A percentile compares a stretch with the other conserved stretches of the same genome.
Evolutionary conservation across 2,888 invertebrate genomes (phyloP).

Genomic region (Andrena dorsata): DNA sequence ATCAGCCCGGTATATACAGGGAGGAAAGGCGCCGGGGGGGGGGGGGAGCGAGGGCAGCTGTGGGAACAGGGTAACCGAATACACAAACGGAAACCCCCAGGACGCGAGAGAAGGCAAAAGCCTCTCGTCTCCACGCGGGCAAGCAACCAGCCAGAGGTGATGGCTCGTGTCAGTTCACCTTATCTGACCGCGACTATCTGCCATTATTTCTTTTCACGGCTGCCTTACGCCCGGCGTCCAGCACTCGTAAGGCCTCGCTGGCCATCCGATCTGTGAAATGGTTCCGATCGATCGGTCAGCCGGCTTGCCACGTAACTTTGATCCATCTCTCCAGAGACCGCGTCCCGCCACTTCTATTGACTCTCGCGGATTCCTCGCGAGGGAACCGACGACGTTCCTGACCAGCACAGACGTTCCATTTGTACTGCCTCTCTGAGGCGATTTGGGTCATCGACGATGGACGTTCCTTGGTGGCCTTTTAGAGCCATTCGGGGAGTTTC

Average conservation of each 20-base stretch:
- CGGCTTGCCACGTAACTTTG: constrained; percentile 42
- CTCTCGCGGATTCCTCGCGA: constrained; percentile 51
- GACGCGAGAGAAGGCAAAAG: constrained; percentile 72
- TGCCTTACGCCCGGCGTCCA: constrained; percentile 65
- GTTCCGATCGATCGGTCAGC: constrained; percentile 66
- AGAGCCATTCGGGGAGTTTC: neutral
- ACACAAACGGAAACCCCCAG: constrained; percentile 77
- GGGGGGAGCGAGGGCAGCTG: constrained; percentile 58
- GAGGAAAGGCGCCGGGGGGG: constrained; percentile 40
- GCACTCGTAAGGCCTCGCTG: constrained; percentile 57
- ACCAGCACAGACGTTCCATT: constrained; percentile 8
- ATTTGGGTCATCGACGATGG: constrained; percentile 15
- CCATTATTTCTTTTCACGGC: constrained; percentile 78
- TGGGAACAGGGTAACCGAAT: constrained; percentile 79
- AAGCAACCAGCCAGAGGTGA: constrained; percentile 70
- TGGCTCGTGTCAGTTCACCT: constrained; percentile 78
- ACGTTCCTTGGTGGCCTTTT: constrained; percentile 8
- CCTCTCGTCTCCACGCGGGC: constrained; percentile 49
- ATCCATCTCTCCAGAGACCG: constrained; percentile 43
- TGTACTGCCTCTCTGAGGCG: neutral
- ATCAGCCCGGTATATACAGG: constrained; percentile 41
- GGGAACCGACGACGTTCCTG: neutral
- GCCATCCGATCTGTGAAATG: constrained; percentile 63
- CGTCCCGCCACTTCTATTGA: constrained; percentile 29
- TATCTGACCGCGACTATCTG: constrained; percentile 79